Evolutionary conservation across 1,140 invertebrate genomes (phyloP).

Genomic region (Pseudomyrmex pallidus): DNA sequence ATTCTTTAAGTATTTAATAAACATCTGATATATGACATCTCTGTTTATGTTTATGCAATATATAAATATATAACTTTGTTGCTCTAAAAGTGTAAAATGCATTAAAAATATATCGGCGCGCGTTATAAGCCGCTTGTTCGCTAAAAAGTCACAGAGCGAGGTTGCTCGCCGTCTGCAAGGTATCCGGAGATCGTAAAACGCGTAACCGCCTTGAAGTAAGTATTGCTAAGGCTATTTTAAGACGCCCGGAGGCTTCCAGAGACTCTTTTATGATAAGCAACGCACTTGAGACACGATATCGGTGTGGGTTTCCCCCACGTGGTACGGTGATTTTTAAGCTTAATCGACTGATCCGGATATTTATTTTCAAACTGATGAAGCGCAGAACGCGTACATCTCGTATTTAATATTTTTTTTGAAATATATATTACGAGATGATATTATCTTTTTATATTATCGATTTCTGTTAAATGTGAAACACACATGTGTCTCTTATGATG

Average conservation of each 20-base stretch:
- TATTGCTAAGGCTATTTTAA: slow-evolving; percentile 56
- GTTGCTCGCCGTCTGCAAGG: not conserved
- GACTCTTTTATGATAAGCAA: slow-evolving; percentile 51
- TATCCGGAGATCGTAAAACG: slow-evolving; percentile 58
- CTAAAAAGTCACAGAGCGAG: slow-evolving; percentile 43
- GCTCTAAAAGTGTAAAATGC: slow-evolving; percentile 9
- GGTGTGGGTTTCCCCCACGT: slow-evolving; percentile 15
- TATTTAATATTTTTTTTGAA: not conserved
- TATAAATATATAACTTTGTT: not conserved
- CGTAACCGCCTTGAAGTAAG: slow-evolving; percentile 25
- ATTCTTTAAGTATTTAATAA: slow-evolving; percentile 9
- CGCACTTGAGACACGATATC: slow-evolving; percentile 45
- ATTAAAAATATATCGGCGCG: slow-evolving; percentile 6
- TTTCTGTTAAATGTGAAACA: too few relatives aligned
- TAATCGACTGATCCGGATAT: slow-evolving; percentile 9
- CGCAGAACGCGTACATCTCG: not conserved
- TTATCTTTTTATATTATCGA: not conserved
- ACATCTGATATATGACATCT: not conserved
- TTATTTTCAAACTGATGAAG: slow-evolving; percentile 22
- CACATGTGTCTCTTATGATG: too few relatives aligned
- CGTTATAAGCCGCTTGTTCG: slow-evolving; percentile 34
- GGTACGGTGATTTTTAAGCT: slow-evolving; percentile 26
- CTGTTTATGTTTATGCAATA: not conserved
- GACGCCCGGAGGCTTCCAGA: slow-evolving; percentile 17
- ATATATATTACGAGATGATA: slow-evolving; percentile 26